A percentile compares a stretch with the other conserved stretches of the same genome.
phyloP scores from a whole-genome alignment of 2,888 invertebrate genomes.

The Nemotelus pantherinus region DNA sequence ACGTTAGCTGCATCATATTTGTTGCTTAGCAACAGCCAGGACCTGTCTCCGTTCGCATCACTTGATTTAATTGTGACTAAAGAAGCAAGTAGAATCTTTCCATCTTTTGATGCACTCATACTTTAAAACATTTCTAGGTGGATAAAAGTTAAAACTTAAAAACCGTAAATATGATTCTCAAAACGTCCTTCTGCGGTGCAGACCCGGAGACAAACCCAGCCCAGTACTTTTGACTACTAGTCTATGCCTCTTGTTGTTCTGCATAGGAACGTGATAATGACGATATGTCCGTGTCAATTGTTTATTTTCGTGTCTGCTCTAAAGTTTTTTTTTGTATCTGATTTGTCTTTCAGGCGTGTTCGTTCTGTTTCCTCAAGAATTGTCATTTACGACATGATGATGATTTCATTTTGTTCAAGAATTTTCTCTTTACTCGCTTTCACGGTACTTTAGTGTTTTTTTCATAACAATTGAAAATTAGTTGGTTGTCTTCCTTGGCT shows the following conservation, averaged over 20 bases:
- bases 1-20: background rate
- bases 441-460: background rate
- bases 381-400: background rate
- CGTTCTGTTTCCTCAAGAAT: constrained; percentile 2
- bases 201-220: too few relatives aligned
- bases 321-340: constrained; percentile 36
- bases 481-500: background rate
- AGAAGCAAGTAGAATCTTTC: too few relatives aligned
- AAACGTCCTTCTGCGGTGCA: too few relatives aligned
- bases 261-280: constrained; percentile 43
- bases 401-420: constrained; percentile 4
- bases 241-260: background rate
- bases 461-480: constrained; percentile 35
- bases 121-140: background rate
- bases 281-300: constrained; percentile 50
- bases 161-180: background rate
- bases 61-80: background rate
- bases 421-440: background rate
- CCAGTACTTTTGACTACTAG: too few relatives aligned
- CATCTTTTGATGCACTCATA: constrained; percentile 3
- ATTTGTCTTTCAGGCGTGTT: constrained; percentile 13
- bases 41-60: background rate
- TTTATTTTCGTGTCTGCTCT: constrained; percentile 42
- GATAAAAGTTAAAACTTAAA: constrained; percentile 40
- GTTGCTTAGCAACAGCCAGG: background rate